Percentiles rank a stretch among this genome's conserved stretches.
Conservation (phyloP, 1,140 invertebrate species). For the Cyclina sinensis region DNA sequence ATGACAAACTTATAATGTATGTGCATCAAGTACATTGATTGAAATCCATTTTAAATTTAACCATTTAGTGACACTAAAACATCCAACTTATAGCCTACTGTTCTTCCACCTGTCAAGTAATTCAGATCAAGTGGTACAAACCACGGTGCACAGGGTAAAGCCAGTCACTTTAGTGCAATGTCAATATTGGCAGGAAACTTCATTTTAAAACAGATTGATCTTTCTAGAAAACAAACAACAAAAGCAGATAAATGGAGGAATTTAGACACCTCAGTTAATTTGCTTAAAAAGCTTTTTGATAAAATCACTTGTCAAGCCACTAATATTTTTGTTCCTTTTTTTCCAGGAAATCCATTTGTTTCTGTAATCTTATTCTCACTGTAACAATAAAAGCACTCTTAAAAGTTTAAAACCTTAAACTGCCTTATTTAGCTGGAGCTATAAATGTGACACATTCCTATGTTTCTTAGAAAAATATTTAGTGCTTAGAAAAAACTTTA, state of each 20-base stretch:
- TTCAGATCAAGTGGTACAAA: neutral
- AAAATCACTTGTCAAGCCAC: neutral
- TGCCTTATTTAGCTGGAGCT: too few relatives aligned
- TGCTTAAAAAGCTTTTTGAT: slow-evolving; percentile 6
- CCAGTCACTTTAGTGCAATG: neutral
- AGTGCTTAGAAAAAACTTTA: too few relatives aligned
- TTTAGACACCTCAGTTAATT: slow-evolving; percentile 5
- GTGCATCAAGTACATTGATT: too few relatives aligned
- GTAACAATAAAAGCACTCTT: too few relatives aligned
- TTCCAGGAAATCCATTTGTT: too few relatives aligned
- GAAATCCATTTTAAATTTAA: too few relatives aligned
- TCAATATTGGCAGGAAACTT: slow-evolving; percentile 14
- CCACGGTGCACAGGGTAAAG: neutral
- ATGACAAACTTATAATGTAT: too few relatives aligned
- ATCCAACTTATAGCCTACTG: neutral
- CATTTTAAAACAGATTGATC: neutral
- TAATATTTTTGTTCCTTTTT: neutral
- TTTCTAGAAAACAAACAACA: neutral
- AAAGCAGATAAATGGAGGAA: neutral
- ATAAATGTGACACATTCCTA: too few relatives aligned
- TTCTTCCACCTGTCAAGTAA: slow-evolving; percentile 7
- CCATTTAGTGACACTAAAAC: neutral
- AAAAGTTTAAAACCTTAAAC: too few relatives aligned
- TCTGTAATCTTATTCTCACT: too few relatives aligned
- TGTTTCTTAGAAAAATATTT: too few relatives aligned